phyloP scores from a whole-genome alignment of 1,140 invertebrate species.

The Monochamus saltuarius region DNA sequence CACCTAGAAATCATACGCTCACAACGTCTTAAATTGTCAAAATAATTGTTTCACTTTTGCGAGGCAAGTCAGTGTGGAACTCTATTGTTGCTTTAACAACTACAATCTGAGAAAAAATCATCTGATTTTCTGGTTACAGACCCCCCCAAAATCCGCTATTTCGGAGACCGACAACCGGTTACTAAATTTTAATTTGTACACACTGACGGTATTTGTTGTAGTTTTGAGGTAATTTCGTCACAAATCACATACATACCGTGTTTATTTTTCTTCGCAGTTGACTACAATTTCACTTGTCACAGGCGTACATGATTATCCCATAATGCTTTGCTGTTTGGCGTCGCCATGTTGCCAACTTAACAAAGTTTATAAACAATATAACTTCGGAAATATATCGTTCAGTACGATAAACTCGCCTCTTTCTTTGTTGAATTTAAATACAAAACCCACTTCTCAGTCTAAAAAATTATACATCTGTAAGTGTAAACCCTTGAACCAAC shows the following conservation, averaged over 20 bases:
- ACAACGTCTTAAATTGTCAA: too few species aligned
- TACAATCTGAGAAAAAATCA: too few species aligned
- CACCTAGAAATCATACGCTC: too few species aligned
- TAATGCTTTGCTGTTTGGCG: slow-evolving; percentile 45
- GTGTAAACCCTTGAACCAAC: too few species aligned
- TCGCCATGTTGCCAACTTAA: slow-evolving; percentile 47
- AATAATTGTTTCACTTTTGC: too few species aligned
- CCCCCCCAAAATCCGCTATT: too few species aligned
- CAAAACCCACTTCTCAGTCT: too few species aligned
- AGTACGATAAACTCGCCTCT: too few species aligned
- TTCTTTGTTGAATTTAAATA: too few species aligned
- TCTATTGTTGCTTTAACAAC: slow-evolving; percentile 7
- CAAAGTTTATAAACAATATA: background rate
- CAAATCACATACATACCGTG: slow-evolving; percentile 15
- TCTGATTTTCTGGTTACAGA: too few species aligned
- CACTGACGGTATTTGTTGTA: background rate
- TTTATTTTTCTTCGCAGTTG: slow-evolving; percentile 38
- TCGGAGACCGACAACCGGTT: background rate
- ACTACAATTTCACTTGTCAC: slow-evolving; percentile 49
- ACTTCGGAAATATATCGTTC: too few species aligned
- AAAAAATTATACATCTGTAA: too few species aligned
- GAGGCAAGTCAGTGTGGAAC: background rate
- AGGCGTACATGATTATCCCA: slow-evolving; percentile 49
- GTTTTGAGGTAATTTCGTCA: background rate
- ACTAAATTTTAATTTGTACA: slow-evolving; percentile 12